A percentile compares a stretch with the other conserved stretches of the same genome.
Evolutionary conservation across 2,113 vertebrate species (phyloP).

Genomic region (Ophiodon elongatus): DNA sequence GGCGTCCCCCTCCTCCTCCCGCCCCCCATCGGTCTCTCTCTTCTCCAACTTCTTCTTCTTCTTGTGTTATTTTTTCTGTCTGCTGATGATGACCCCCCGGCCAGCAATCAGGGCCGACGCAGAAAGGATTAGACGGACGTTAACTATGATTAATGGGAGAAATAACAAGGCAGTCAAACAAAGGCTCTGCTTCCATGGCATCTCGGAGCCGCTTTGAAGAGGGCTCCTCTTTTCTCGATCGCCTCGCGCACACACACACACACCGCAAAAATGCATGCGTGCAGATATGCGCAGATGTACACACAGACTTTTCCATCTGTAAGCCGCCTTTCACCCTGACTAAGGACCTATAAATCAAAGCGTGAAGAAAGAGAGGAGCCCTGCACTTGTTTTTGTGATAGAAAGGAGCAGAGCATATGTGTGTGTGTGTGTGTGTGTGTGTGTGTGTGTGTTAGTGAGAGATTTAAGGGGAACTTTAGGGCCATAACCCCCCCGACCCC

Average conservation of each 20-base stretch:
- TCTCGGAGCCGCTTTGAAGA: slow-evolving; percentile 63
- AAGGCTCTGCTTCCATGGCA: slow-evolving; percentile 64
- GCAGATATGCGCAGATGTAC: slow-evolving; percentile 39
- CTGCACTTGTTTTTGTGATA: slow-evolving; percentile 43
- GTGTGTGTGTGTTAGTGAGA: slow-evolving; percentile 19
- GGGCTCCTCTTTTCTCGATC: slow-evolving; percentile 45
- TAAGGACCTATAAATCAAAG: slow-evolving; percentile 63
- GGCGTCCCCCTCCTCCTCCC: no score
- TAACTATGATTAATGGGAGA: slow-evolving; percentile 77
- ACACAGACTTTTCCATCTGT: slow-evolving; percentile 62
- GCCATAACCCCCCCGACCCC: slow-evolving; percentile 52
- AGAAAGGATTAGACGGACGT: slow-evolving; percentile 74
- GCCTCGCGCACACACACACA: slow-evolving; percentile 24
- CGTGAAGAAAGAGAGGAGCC: slow-evolving; percentile 46
- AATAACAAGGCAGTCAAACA: slow-evolving; percentile 72
- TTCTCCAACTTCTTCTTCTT: slow-evolving; percentile 69
- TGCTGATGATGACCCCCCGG: slow-evolving; percentile 62
- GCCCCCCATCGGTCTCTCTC: not conserved
- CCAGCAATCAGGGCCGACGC: slow-evolving; percentile 66
- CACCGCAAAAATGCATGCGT: not conserved
- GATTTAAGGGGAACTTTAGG: slow-evolving; percentile 69
- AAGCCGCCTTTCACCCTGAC: slow-evolving; percentile 50
- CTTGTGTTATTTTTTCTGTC: slow-evolving; percentile 60
- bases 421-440: slow-evolving; percentile 32
- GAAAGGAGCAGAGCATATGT: slow-evolving; percentile 27